These are phyloP conservation scores for Emydura subglobosa DNA, from an alignment of 2,113 vertebrate genomes.

Conservation along the genomic window DNA sequence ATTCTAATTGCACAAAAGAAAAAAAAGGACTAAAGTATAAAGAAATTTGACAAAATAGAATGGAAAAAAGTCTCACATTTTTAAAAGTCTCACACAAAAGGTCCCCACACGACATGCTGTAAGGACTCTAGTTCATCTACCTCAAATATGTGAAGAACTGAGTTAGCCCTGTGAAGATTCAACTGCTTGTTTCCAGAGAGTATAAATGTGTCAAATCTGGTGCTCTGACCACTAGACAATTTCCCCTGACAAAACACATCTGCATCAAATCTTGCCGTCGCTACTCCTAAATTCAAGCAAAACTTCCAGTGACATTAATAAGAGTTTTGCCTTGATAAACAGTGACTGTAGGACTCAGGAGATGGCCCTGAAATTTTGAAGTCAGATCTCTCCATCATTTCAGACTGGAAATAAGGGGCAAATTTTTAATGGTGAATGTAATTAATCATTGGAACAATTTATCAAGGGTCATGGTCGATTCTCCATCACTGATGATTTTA, in stretches of 20 bases:
- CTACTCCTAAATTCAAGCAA: background rate
- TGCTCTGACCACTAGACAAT: background rate
- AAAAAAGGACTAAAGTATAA: background rate
- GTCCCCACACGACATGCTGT: background rate
- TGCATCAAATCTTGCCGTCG: background rate
- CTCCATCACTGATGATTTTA: background rate
- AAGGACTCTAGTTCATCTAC: background rate
- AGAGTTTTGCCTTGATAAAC: constrained; percentile 31
- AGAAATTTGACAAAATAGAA: background rate
- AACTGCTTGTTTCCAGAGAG: background rate
- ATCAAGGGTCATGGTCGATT: background rate
- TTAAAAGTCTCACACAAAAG: background rate
- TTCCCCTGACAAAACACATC: background rate
- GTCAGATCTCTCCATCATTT: constrained; percentile 28
- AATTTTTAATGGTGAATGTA: background rate
- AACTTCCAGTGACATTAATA: constrained; percentile 17
- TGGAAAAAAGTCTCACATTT: background rate
- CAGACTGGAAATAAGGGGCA: background rate
- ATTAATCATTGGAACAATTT: background rate
- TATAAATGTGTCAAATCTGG: background rate
- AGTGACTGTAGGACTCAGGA: constrained; percentile 23
- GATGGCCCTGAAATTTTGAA: constrained; percentile 49
- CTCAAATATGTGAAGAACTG: background rate
- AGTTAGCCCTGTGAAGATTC: background rate
- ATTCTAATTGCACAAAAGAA: background rate